Evolutionary conservation across 2,797 vertebrate genomes (phyloP).

Genomic region (Neoniphon sammara): DNA sequence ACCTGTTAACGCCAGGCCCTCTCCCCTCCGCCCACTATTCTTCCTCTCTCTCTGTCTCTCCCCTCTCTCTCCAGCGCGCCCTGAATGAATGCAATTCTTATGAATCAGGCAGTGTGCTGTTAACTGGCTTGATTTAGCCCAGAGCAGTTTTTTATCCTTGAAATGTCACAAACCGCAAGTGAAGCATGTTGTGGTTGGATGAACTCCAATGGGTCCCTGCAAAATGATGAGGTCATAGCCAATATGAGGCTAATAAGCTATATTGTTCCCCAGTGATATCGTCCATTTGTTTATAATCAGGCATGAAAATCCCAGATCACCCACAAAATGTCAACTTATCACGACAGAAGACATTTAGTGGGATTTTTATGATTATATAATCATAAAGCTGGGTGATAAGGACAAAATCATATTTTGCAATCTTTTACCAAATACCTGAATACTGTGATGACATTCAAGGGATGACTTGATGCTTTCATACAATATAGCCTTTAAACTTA

Average conservation of each 20-base stretch:
- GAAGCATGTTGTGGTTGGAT: slow-evolving; percentile 67
- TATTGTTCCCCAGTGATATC: slow-evolving; percentile 13
- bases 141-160: slow-evolving; percentile 56
- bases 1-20: slow-evolving; percentile 81
- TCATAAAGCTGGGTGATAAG: too few relatives aligned
- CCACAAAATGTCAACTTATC: too few relatives aligned
- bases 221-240: slow-evolving; percentile 48
- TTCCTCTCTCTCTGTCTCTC: slow-evolving; percentile 61
- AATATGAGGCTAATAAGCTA: slow-evolving; percentile 25
- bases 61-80: slow-evolving; percentile 51
- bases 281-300: slow-evolving; percentile 31
- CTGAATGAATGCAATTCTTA: slow-evolving; percentile 71
- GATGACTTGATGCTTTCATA: too few relatives aligned
- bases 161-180: slow-evolving; percentile 68
- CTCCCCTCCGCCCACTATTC: slow-evolving; percentile 74
- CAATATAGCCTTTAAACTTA: too few relatives aligned
- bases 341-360: not conserved
- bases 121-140: slow-evolving; percentile 59
- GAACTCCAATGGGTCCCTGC: slow-evolving; percentile 35
- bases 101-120: slow-evolving; percentile 73
- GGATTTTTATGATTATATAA: not conserved
- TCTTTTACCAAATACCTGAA: too few relatives aligned
- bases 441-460: too few relatives aligned
- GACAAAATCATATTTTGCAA: too few relatives aligned
- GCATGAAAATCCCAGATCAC: not conserved